Percentiles rank a stretch among this genome's conserved stretches.
phyloP scores from a whole-genome alignment of 2,888 invertebrate genomes.

The Toxonevra muliebris region DNA sequence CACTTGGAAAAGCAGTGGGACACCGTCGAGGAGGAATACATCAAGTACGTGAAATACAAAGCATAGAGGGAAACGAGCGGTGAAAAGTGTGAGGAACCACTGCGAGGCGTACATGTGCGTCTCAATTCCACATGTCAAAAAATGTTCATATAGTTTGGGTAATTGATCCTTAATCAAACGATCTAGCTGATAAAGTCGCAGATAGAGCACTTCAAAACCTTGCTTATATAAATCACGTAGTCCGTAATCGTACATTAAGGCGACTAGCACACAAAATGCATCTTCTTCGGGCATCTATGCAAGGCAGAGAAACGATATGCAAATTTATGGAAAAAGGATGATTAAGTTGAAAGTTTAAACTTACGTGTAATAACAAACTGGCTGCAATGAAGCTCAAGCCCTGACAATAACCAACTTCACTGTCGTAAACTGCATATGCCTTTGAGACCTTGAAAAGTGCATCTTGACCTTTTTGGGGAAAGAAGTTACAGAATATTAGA shows the following conservation, averaged over 20 bases:
- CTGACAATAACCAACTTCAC: conserved; percentile 98
- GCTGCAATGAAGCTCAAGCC: conserved; percentile 98
- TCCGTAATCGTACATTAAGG: conserved; percentile 96
- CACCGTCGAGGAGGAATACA: conserved; percentile 93
- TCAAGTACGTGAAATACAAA: conserved; percentile 98
- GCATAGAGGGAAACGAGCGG: conserved; percentile 96
- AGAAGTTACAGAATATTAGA: not conserved
- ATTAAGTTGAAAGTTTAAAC: conserved; percentile 56
- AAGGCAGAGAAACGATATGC: too few relatives aligned
- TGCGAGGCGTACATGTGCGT: conserved; percentile 99
- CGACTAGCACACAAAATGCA: conserved; percentile 95
- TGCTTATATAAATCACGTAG: conserved; percentile 95
- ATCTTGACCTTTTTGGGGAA: conserved; percentile 83
- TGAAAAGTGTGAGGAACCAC: conserved; percentile 99
- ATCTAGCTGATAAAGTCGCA: conserved; percentile 94
- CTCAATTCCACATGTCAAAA: conserved; percentile 85
- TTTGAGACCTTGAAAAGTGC: conserved; percentile 94
- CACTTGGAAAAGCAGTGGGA: conserved; percentile 95
- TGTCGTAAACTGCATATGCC: conserved; percentile 97
- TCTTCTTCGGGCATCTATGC: conserved; percentile 99
- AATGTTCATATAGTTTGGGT: conserved; percentile 82
- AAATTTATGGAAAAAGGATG: conserved; percentile 3
- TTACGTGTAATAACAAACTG: conserved; percentile 92
- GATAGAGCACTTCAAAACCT: conserved; percentile 94
- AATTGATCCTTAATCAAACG: conserved; percentile 87